A percentile compares a stretch with the other conserved stretches of the same genome.
Evolutionary conservation across 2,797 vertebrate species (phyloP).

Genomic region (Lepilemur ruficaudatus): DNA sequence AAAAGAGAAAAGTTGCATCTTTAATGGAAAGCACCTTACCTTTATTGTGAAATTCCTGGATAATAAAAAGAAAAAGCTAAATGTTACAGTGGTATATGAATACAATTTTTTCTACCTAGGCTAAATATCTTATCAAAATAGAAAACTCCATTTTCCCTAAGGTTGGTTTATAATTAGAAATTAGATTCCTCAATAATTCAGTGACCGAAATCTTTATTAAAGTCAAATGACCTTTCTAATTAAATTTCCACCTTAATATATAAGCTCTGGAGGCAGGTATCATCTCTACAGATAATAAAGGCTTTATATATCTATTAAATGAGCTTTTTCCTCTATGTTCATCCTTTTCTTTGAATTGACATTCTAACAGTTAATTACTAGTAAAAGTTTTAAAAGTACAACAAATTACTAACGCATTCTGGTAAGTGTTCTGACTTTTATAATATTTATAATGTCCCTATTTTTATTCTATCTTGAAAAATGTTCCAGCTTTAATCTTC

Average conservation of each 20-base stretch:
- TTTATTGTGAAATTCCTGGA: slow-evolving; percentile 51
- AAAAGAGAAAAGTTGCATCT: neutral
- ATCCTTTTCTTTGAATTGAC: slow-evolving; percentile 59
- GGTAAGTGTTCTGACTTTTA: slow-evolving; percentile 25
- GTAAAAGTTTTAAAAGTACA: slow-evolving; percentile 53
- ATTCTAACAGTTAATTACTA: slow-evolving; percentile 45
- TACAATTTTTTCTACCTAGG: neutral
- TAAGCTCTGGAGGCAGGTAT: neutral
- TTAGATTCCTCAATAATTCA: slow-evolving; percentile 62
- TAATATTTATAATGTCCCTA: neutral
- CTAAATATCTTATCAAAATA: slow-evolving; percentile 58
- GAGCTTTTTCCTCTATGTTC: slow-evolving; percentile 14
- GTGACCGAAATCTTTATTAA: slow-evolving; percentile 53
- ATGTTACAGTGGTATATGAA: neutral
- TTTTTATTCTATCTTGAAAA: slow-evolving; percentile 56
- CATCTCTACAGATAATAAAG: slow-evolving; percentile 54
- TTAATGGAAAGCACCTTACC: slow-evolving; percentile 69
- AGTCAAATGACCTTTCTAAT: slow-evolving; percentile 74
- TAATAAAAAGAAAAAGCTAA: slow-evolving; percentile 56
- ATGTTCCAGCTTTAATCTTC: slow-evolving; percentile 10
- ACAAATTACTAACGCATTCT: slow-evolving; percentile 48
- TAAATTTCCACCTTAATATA: slow-evolving; percentile 39
- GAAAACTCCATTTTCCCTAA: slow-evolving; percentile 56
- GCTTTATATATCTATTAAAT: slow-evolving; percentile 50
- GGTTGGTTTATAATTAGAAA: slow-evolving; percentile 72